Base-by-base conservation (phyloP, 2,113 vertebrate species). In the Calonectris borealis region DNA sequence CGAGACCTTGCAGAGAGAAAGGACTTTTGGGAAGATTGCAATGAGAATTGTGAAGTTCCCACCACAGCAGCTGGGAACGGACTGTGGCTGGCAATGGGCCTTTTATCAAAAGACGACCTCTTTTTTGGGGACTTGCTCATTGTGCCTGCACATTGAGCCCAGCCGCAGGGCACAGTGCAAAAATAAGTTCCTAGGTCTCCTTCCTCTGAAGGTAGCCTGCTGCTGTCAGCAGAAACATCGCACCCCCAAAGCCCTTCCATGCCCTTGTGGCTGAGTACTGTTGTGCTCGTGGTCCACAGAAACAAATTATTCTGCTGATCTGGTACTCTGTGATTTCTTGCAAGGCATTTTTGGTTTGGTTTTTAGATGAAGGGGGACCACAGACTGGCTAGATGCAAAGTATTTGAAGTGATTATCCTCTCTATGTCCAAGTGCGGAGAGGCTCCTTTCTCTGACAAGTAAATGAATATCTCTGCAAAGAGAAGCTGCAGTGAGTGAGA, bases 401-500 rank as follows among this genome's bases (percentile, higher is more conserved):
- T 13, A 5, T 62, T 91, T 25, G 11, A 44, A 64, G 60, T 17
- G 72, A 83, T 86, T 34, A 3, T 51, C 62, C 24, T 55, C 46
- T 36, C 71, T 3, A 51, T 4, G 0, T 48, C 86, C 57, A 18
- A 54, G 70, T 22, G 65, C 54, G 9, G 71, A 42, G 65, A 89
- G n/a, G 42, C 46, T 64, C 48, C 52, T 88, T 52, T 32, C 31
- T 36, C 66, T 88, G 92, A 60, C 76, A 71, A 51, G 83, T 32
- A 31, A 71, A 80, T 89, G 76, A 60, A 71, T 51, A 51, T 71
- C 92, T 54, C 92, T 72, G 87, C 87, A 88, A 79, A 36, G 71
- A 58, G 84, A 7, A 86, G 77, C 91, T 44, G 88, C 85, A 62
- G 77, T 10, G 84, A 46, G 32, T 1, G 44, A 84, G 78, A 71